Conservation (phyloP, 2,888 invertebrate genomes). For the Melitaea athalia region DNA sequence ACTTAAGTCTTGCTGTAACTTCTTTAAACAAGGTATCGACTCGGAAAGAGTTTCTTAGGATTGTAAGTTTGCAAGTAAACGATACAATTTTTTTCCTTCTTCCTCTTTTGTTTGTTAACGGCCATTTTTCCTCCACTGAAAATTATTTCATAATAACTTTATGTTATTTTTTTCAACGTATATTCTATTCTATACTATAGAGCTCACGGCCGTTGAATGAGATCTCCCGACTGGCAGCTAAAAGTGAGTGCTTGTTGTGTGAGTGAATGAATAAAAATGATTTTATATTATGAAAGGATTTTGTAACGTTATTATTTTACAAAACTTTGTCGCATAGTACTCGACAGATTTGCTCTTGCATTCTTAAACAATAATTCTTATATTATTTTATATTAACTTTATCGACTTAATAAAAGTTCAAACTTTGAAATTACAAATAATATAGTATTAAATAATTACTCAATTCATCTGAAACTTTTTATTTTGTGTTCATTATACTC, state of each 20-base stretch:
- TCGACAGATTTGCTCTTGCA: no score
- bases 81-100: slow-evolving; percentile 7
- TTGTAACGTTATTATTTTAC: background rate
- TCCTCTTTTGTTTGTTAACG: slow-evolving; percentile 24
- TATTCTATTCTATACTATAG: background rate
- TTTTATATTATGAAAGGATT: background rate
- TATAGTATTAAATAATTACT: no score
- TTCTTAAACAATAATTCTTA: no score
- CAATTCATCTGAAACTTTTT: no score
- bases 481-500: no score
- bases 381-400: no score
- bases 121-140: slow-evolving; percentile 19
- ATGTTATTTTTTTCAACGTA: background rate
- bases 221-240: background rate
- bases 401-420: no score
- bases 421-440: no score
- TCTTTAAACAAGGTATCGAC: background rate
- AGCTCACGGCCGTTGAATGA: background rate
- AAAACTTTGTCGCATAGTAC: no score
- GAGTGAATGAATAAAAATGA: background rate
- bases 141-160: background rate
- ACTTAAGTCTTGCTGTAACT: background rate
- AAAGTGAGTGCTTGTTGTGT: background rate
- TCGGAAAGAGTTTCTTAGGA: background rate
- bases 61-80: slow-evolving; percentile 8